Conservation (phyloP, 2,888 invertebrate species). For the Drosophila mimica region DNA sequence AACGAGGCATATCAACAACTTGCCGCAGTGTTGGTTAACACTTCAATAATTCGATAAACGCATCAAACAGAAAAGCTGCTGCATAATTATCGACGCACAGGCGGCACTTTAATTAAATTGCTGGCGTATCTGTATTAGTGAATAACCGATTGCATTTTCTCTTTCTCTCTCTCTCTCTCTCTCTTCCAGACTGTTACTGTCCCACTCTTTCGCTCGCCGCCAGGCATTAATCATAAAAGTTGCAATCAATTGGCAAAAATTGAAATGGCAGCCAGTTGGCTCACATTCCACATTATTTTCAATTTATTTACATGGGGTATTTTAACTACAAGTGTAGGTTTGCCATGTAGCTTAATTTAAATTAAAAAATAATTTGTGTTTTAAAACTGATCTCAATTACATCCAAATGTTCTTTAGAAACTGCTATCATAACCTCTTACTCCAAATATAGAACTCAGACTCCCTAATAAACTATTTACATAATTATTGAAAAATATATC, state of each 20-base stretch:
- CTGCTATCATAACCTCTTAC: not conserved
- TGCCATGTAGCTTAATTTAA: not conserved
- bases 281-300: conserved; percentile 35
- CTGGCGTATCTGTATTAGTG: conserved; percentile 40
- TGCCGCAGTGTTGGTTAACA: conserved; percentile 75
- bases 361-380: not conserved
- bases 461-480: not conserved
- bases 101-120: conserved; percentile 62
- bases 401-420: no score
- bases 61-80: conserved; percentile 77
- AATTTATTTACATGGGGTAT: conserved; percentile 20
- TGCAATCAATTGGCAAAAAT: conserved; percentile 72
- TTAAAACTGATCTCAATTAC: not conserved
- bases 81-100: conserved; percentile 71
- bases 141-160: conserved; percentile 17
- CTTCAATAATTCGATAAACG: conserved; percentile 80
- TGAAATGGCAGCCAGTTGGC: conserved; percentile 49
- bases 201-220: not conserved
- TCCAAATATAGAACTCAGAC: not conserved
- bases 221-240: conserved; percentile 66
- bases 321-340: not conserved
- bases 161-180: not conserved
- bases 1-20: conserved; percentile 67
- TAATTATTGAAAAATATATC: not conserved
- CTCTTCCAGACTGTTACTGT: not conserved